Evolutionary conservation across 2,797 vertebrate genomes (phyloP), one percentile per base, ranked within the genome.

Genomic region (Alcedo atthis): DNA sequence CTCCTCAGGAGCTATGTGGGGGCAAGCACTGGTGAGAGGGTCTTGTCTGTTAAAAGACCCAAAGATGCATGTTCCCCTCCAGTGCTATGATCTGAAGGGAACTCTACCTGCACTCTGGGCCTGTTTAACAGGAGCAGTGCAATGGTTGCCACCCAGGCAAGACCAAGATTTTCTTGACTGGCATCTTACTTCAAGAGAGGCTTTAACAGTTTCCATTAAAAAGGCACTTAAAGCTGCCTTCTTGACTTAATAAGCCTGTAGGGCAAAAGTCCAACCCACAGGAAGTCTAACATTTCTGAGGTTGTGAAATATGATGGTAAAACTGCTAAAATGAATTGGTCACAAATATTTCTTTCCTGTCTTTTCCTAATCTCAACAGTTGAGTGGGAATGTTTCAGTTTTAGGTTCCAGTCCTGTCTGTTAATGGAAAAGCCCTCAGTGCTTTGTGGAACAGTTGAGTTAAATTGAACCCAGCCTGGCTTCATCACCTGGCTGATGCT

Each of bases 221-320:
- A 95, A 92, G 66, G 70, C 79, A 49, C 84, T 94, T 94, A 76
- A 81, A 89, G 55, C 69, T 93, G 91, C 80, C 79, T 90, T 67
- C 81, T 94, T 90, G 86, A 94, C 84, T 94, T 92, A 92, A 81
- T 92, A 94, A 96, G 81, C 69, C 86, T 4, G 3, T 51, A 76
- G 81, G 93, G 95, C 95, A 92, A 40, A 85, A 71, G 84, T 94
- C 92, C 96, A 96, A 92, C 86, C 93, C 93, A 94, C 93, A 94
- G 94, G 93, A 96, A 96, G 79, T 96, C 94, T 95, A 85, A 87
- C 73, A 89, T 96, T 95, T 96, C 94, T 87, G 92, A 94, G 90
- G 81, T 94, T 94, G 92, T 94, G 94, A 96, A 90, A 92, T 90
- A 86, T 53, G 82, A 76, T 90, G 93, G 93, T 94, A 94, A 92